Conservation (phyloP, 2,113 vertebrate genomes). For the Alosa alosa region DNA sequence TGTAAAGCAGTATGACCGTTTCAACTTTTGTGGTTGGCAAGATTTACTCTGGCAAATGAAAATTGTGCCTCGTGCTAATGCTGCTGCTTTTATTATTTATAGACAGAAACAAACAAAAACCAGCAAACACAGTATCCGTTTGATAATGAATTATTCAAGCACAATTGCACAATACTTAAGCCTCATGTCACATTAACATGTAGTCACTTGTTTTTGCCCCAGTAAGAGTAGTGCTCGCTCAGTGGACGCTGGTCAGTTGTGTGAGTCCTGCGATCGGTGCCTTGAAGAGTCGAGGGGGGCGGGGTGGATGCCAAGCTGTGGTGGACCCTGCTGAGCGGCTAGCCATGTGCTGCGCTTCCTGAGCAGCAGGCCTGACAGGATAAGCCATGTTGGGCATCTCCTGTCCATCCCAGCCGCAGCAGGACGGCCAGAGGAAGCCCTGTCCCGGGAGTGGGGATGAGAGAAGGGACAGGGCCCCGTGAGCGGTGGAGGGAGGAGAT, state of each 20-base stretch:
- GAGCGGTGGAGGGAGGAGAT: not conserved
- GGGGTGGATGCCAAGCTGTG: not conserved
- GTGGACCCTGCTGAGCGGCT: not conserved
- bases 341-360: conserved; percentile 30
- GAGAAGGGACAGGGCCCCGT: not conserved
- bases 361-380: conserved; percentile 19
- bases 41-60: not conserved
- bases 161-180: not conserved
- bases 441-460: not conserved
- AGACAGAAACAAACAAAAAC: not conserved
- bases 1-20: too few relatives aligned
- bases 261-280: not conserved
- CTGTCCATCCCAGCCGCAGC: not conserved
- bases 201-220: not conserved
- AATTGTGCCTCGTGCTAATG: too few relatives aligned
- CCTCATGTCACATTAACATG: not conserved
- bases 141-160: not conserved
- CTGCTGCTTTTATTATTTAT: not conserved
- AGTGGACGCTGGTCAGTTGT: not conserved
- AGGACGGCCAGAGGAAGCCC: not conserved
- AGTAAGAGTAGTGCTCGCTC: not conserved
- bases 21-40: too few relatives aligned
- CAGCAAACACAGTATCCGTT: not conserved
- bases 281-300: not conserved
- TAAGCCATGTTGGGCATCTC: conserved; percentile 8